Percentiles rank a stretch among this genome's conserved stretches.
phyloP scores from a whole-genome alignment of 1,140 invertebrate species.

The Pseudomyrmex pallidus region DNA sequence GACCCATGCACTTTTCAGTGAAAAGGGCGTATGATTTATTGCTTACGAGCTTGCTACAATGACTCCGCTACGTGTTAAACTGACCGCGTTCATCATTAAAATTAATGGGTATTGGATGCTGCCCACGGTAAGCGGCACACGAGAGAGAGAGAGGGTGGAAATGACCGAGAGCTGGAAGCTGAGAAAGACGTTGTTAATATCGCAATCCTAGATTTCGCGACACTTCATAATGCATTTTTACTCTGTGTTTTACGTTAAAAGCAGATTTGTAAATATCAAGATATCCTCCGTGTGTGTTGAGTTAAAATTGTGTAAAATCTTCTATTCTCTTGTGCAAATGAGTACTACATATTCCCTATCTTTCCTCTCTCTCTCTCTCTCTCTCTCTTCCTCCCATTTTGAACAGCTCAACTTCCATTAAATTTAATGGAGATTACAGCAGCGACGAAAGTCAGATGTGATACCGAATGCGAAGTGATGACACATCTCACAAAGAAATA shows the following conservation, averaged over 20 bases:
- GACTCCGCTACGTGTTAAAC: slow-evolving; percentile 78
- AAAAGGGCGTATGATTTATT: slow-evolving; percentile 75
- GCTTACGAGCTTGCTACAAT: slow-evolving; percentile 72
- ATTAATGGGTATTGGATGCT: slow-evolving; percentile 79
- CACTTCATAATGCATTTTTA: slow-evolving; percentile 13
- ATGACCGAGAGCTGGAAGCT: slow-evolving; percentile 30
- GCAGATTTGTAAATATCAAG: too few relatives aligned
- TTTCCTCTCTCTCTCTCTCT: too few relatives aligned
- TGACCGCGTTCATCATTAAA: slow-evolving; percentile 80
- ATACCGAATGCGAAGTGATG: slow-evolving; percentile 65
- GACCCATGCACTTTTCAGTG: slow-evolving; percentile 74
- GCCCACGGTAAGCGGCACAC: slow-evolving; percentile 32
- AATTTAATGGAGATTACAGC: slow-evolving; percentile 80
- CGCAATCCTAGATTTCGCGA: slow-evolving; percentile 17
- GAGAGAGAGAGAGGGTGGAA: slow-evolving; percentile 12
- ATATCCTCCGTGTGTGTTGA: slow-evolving; percentile 17
- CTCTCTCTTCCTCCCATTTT: slow-evolving; percentile 58
- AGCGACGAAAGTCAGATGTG: slow-evolving; percentile 72
- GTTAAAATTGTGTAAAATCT: slow-evolving; percentile 66
- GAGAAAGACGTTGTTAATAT: slow-evolving; percentile 37
- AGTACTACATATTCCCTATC: slow-evolving; percentile 48
- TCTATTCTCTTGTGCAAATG: slow-evolving; percentile 66
- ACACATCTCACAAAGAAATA: slow-evolving; percentile 55
- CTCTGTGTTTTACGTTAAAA: not conserved
- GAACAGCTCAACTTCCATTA: slow-evolving; percentile 75